These are phyloP conservation scores for Acanthosepion lycidas DNA, from an alignment of 2,888 invertebrate genomes.

Conservation along the genomic window DNA sequence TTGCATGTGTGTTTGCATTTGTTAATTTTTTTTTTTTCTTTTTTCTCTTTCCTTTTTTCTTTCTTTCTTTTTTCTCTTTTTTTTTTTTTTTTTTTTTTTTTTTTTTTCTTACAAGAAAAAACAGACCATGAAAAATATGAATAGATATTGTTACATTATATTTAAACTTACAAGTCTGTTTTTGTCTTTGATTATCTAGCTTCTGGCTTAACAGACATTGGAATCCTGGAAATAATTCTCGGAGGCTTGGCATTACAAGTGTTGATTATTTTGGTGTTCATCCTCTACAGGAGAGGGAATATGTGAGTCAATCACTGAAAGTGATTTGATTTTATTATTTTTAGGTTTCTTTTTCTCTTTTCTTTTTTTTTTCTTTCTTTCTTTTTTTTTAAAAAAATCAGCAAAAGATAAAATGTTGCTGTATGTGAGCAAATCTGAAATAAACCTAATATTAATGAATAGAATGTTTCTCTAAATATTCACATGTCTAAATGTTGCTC, in stretches of 20 bases:
- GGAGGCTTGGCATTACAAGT: background rate
- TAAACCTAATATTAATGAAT: background rate
- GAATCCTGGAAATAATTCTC: background rate
- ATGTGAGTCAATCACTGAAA: background rate
- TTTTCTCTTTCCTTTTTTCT: background rate
- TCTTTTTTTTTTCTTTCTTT: background rate
- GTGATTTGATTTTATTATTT: background rate
- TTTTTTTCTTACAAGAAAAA: background rate
- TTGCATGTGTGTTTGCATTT: background rate
- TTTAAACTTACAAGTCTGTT: background rate
- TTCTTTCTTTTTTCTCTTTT: background rate
- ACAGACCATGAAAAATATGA: background rate
- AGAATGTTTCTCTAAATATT: background rate
- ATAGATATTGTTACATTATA: background rate
- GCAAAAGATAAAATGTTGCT: background rate
- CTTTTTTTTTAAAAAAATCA: background rate
- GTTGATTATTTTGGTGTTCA: background rate
- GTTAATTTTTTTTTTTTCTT: background rate
- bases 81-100: background rate
- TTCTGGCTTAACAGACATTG: background rate
- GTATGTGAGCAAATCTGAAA: background rate
- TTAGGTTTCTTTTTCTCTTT: background rate
- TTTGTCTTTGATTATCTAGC: background rate
- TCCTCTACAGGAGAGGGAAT: conserved; percentile 38
- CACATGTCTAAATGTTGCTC: background rate